Percentiles rank a stretch among this genome's conserved stretches.
Evolutionary conservation across 2,888 invertebrate genomes (phyloP).

Genomic region (Dicranocentrus wangi): DNA sequence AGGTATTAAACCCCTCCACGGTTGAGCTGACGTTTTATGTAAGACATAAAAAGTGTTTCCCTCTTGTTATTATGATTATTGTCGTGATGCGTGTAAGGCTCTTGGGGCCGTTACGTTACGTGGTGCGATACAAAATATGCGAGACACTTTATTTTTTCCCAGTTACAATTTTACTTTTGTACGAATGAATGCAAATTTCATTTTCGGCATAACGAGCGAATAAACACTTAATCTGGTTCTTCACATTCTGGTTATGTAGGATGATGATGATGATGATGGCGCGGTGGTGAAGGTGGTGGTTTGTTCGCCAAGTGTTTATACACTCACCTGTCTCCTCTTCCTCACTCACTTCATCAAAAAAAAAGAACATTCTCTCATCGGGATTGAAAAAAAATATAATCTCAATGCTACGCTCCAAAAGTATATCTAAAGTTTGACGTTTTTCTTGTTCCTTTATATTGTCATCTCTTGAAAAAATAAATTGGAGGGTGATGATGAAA

Average conservation of each 20-base stretch:
- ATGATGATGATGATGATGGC: conserved; percentile 1
- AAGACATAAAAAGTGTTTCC: conserved; percentile 47
- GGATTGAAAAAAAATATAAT: conserved; percentile 11
- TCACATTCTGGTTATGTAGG: conserved; percentile 36
- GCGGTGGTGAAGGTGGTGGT: too few relatives aligned
- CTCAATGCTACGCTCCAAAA: conserved; percentile 21
- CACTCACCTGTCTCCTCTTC: conserved; percentile 40
- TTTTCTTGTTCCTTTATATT: conserved; percentile 2
- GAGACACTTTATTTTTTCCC: conserved; percentile 46
- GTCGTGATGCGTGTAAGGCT: conserved; percentile 29
- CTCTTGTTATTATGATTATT: conserved; percentile 38
- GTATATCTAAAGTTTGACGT: conserved; percentile 12
- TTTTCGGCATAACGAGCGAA: conserved; percentile 43
- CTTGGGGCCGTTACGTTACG: not conserved
- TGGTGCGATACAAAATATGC: not conserved
- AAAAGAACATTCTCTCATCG: conserved; percentile 1
- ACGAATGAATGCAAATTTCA: conserved; percentile 42
- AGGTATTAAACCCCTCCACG: conserved; percentile 50
- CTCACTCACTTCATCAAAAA: conserved; percentile 1
- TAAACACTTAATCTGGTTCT: conserved; percentile 64
- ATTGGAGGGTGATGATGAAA: conserved; percentile 37
- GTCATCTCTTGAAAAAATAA: conserved; percentile 7
- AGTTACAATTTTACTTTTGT: conserved; percentile 30
- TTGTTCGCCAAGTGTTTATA: not conserved
- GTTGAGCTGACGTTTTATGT: conserved; percentile 55